Base-by-base conservation (phyloP, 2,888 invertebrate genomes). In the Troglohyphantes excavatus region DNA sequence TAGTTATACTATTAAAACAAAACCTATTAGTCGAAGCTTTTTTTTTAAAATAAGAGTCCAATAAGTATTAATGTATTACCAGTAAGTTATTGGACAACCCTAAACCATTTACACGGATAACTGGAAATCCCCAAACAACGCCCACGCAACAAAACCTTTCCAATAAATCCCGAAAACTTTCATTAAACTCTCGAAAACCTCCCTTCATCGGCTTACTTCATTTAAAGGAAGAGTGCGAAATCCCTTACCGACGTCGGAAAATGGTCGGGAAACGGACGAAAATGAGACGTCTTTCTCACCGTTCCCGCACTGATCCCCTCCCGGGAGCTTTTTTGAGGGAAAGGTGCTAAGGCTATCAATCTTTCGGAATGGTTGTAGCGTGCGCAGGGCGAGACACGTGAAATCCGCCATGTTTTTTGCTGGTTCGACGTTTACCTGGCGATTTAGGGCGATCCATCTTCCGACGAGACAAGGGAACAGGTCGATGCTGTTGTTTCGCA, bases 381-480 rank as follows among this genome's bases (percentile, higher is more conserved):
- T 39, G 21, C 23, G 27, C 59, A 43, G 46, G 43, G 21, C 59
- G 17, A 70, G 76, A 76, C 76, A 76, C 68, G 76, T 43, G 78
- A 78, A 70, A 86, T 68, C 76, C 85, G 59, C 85, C 85, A 43
- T 86, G 78, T 86, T 86, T 78, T 85, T 76, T 68, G 68, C 78
- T 78, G 68, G 59, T 76, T 76, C 59, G n/a, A 70, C 85, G 85
- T 78, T 85, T 78, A 78, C 85, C 85, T 86, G 76, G 78, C 85
- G 43, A 68, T 86, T 59, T 27, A n/a, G 43, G 61, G 68, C 21
- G 75, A 86, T 86, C 85, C 78, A 85, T 86, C 85, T 86, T 86
- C 73, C 11, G 67, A 67, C 59, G 13, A 85, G 85, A 65, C 68
- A 61, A 78, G 65, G 39, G 61, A 61, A 59, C 59, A 23, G 53